These are phyloP conservation scores for Percopsis transmontana DNA, from an alignment of 2,113 vertebrate species.

Conservation along the genomic window DNA sequence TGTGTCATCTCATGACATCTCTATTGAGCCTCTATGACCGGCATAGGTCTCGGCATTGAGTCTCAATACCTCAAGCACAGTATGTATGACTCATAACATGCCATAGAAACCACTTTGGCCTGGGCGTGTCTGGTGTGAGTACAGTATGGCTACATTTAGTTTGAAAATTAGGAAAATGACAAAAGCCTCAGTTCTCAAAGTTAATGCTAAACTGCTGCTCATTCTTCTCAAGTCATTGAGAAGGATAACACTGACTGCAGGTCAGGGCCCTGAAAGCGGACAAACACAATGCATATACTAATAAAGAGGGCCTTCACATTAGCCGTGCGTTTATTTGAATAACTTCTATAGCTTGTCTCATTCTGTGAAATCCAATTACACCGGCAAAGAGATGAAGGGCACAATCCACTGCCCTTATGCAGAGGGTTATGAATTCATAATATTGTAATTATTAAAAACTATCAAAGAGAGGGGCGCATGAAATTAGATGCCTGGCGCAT, in stretches of 20 bases:
- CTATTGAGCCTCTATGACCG: slow-evolving; percentile 1
- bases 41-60: slow-evolving; percentile 9
- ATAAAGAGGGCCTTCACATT: not conserved
- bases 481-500: slow-evolving; percentile 39
- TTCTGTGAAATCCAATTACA: slow-evolving; percentile 46
- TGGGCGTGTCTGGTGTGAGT: not conserved
- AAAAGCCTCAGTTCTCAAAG: not conserved
- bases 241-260: not conserved
- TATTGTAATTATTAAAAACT: slow-evolving; percentile 46
- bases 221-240: slow-evolving; percentile 18
- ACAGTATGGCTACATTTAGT: not conserved
- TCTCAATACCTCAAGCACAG: not conserved
- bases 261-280: not conserved
- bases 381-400: slow-evolving; percentile 31
- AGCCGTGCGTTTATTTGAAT: slow-evolving; percentile 1
- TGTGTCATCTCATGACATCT: too few relatives aligned
- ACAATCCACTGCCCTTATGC: slow-evolving; percentile 16
- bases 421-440: slow-evolving; percentile 33
- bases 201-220: slow-evolving; percentile 4
- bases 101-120: not conserved
- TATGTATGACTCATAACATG: not conserved
- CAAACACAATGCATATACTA: slow-evolving; percentile 15
- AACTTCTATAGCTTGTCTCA: slow-evolving; percentile 15
- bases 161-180: not conserved
- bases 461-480: slow-evolving; percentile 33